Conservation (phyloP, 1,140 invertebrate species). For the Harpegnathos saltator region DNA sequence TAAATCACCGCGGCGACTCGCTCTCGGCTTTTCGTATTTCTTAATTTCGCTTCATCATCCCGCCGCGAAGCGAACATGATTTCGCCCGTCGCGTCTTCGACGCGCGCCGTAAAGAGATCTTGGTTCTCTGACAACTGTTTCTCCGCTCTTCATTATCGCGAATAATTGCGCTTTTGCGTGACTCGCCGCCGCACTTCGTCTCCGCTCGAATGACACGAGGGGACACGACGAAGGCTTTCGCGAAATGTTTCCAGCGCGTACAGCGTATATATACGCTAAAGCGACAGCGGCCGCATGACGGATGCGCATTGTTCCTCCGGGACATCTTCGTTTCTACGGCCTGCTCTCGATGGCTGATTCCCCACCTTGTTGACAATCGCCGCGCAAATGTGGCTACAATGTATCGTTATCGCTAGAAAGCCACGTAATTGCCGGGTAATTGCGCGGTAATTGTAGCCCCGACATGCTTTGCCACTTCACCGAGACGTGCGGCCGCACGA, state of each 20-base stretch:
- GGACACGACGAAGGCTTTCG: neutral
- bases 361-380: conserved; percentile 10
- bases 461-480: conserved; percentile 40
- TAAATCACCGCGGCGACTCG: conserved; percentile 27
- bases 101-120: too few species aligned
- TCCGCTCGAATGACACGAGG: too few species aligned
- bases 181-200: too few species aligned
- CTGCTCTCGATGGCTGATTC: neutral
- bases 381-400: conserved; percentile 36
- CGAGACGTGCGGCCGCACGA: neutral
- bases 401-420: conserved; percentile 35
- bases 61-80: too few species aligned
- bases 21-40: neutral
- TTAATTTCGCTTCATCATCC: neutral
- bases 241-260: neutral
- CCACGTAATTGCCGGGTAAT: conserved; percentile 24
- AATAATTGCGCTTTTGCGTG: too few species aligned
- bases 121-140: too few species aligned
- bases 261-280: conserved; percentile 14
- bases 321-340: neutral
- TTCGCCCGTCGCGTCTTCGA: too few species aligned
- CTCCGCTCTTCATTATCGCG: too few species aligned
- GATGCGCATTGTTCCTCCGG: neutral
- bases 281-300: too few species aligned
- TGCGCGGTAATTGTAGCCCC: conserved; percentile 16